Percentiles rank a stretch among this genome's conserved stretches.
Conservation (phyloP, 2,888 invertebrate species). For the Zygothrica quintamaculata region DNA sequence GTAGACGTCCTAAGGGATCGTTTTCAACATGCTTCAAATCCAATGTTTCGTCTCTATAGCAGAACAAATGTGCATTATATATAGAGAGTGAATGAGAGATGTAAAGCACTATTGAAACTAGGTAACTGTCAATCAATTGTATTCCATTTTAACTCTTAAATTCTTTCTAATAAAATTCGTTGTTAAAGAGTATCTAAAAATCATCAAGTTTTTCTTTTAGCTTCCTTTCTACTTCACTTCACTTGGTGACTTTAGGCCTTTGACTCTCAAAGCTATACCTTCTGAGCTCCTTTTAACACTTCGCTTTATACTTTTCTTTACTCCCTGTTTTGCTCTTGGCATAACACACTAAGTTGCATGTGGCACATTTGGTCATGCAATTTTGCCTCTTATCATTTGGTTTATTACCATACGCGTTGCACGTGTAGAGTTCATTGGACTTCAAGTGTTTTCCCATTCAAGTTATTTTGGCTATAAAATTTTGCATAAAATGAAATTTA, state of each 20-base stretch:
- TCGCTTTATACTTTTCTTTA: neutral
- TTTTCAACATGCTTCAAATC: no score
- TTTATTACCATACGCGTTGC: slow-evolving; percentile 36
- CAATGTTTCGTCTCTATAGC: no score
- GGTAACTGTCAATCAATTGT: no score
- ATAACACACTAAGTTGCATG: no score
- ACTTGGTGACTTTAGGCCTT: neutral
- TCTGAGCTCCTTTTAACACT: neutral
- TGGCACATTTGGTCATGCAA: neutral
- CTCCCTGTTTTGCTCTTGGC: no score
- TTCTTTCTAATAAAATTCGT: no score
- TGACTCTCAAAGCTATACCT: neutral
- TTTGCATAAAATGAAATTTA: slow-evolving; percentile 25
- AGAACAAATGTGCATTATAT: no score
- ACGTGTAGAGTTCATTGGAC: slow-evolving; percentile 39
- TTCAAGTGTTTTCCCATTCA: slow-evolving; percentile 6
- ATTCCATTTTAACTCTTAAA: no score
- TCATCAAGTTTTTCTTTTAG: neutral
- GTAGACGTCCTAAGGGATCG: no score
- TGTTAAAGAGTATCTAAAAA: no score
- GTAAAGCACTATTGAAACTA: no score
- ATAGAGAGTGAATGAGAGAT: no score
- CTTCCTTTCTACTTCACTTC: neutral
- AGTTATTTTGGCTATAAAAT: slow-evolving; percentile 10
- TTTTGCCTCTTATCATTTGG: slow-evolving; percentile 43